Percentiles rank a stretch among this genome's conserved stretches.
Conservation (phyloP, 1,140 invertebrate genomes). For the Melanaphis sacchari region DNA sequence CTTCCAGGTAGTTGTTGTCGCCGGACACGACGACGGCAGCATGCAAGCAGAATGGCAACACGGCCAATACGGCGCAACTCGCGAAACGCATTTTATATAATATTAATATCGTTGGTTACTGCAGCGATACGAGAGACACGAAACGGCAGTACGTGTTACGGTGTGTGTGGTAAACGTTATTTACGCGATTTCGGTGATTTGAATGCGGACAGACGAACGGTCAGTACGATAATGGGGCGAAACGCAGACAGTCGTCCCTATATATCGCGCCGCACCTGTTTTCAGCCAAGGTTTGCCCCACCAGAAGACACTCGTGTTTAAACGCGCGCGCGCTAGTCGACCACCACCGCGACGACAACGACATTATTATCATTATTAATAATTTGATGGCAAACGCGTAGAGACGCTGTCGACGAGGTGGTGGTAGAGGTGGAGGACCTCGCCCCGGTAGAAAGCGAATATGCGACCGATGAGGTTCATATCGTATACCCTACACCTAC, state of each 20-base stretch:
- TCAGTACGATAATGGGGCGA: slow-evolving; percentile 39
- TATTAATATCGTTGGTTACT: not conserved
- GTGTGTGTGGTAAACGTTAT: not conserved
- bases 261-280: slow-evolving; percentile 40
- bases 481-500: not conserved
- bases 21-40: slow-evolving; percentile 57
- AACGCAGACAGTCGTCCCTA: slow-evolving; percentile 26
- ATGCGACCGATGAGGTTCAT: not conserved
- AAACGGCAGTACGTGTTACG: not conserved
- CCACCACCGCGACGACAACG: not conserved
- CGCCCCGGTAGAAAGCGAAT: slow-evolving; percentile 33
- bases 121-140: not conserved
- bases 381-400: not conserved
- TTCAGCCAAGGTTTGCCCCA: slow-evolving; percentile 9
- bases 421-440: not conserved
- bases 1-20: not conserved
- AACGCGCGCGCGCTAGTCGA: not conserved
- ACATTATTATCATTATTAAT: not conserved
- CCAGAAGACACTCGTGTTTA: not conserved
- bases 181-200: not conserved
- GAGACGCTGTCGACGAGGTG: not conserved
- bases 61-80: slow-evolving; percentile 59
- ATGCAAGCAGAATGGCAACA: slow-evolving; percentile 60
- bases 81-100: not conserved
- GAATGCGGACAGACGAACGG: slow-evolving; percentile 32